Conservation (phyloP, 2,113 vertebrate genomes). For the Trachemys scripta region DNA sequence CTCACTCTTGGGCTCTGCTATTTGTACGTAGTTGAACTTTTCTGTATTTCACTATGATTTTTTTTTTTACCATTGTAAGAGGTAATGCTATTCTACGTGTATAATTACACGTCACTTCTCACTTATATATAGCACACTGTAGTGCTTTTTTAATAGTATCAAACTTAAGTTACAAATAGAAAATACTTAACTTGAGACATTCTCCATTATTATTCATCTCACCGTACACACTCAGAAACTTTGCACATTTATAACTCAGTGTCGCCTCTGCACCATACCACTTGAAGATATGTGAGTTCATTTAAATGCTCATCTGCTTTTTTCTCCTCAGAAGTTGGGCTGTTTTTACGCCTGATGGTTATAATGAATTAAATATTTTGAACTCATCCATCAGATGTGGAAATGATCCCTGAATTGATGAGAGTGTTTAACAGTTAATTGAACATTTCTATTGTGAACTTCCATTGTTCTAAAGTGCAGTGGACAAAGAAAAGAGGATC, state of each 20-base stretch:
- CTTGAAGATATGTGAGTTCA: conserved; percentile 75
- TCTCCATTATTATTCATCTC: conserved; percentile 48
- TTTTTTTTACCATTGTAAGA: neutral
- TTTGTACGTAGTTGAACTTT: neutral
- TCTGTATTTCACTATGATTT: neutral
- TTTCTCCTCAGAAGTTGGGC: conserved; percentile 81
- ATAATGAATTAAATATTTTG: conserved; percentile 93
- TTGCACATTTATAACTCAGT: conserved; percentile 72
- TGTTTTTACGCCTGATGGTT: conserved; percentile 90
- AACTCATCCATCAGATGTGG: conserved; percentile 94
- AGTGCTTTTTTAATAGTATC: neutral
- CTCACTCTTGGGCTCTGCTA: neutral
- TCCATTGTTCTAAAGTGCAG: conserved; percentile 82
- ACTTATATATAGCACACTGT: neutral
- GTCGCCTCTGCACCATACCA: conserved; percentile 51
- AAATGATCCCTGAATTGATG: conserved; percentile 95
- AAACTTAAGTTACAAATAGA: conserved; percentile 10
- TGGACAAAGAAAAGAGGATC: conserved; percentile 46
- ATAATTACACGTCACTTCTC: neutral
- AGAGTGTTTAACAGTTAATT: conserved; percentile 93
- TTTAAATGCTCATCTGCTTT: conserved; percentile 86
- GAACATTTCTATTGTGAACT: conserved; percentile 89
- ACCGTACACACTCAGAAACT: conserved; percentile 55
- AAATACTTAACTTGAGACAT: neutral
- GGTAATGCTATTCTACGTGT: neutral